These are phyloP conservation scores for Hypotaenidia philippensis DNA, from an alignment of 2,797 vertebrate genomes.

Conservation along the genomic window DNA sequence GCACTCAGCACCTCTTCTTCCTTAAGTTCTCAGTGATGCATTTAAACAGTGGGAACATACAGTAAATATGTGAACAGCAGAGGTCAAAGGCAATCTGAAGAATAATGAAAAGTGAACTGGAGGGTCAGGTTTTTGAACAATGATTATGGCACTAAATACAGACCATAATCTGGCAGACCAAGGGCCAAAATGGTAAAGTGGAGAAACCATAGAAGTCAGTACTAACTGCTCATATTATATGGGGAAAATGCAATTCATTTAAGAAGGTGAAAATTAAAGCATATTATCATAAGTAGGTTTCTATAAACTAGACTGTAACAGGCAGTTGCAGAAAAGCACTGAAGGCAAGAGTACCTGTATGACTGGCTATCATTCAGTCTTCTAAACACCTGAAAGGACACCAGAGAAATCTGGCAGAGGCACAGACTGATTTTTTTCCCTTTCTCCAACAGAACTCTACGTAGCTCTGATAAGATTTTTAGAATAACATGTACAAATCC, in stretches of 20 bases:
- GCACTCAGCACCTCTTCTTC: neutral
- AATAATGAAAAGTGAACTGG: neutral
- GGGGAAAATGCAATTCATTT: neutral
- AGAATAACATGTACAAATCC: slow-evolving; percentile 34
- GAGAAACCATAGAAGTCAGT: neutral
- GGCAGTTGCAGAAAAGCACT: neutral
- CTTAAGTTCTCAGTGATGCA: neutral
- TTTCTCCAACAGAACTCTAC: neutral
- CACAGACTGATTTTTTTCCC: neutral
- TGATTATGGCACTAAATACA: neutral
- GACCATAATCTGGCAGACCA: neutral
- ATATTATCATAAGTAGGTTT: neutral
- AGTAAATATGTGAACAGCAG: neutral
- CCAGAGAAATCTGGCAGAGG: neutral
- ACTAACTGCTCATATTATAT: neutral
- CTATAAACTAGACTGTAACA: neutral
- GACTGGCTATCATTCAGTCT: slow-evolving; percentile 5
- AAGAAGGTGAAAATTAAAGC: slow-evolving; percentile 14
- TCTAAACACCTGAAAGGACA: slow-evolving; percentile 8
- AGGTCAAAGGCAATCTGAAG: neutral
- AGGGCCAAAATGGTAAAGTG: neutral
- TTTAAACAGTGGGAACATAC: neutral
- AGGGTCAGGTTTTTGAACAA: neutral
- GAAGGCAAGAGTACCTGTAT: neutral
- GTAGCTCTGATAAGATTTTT: slow-evolving; percentile 11